Conservation (phyloP, 2,888 invertebrate species). For the Dicyrtoma fusca region DNA sequence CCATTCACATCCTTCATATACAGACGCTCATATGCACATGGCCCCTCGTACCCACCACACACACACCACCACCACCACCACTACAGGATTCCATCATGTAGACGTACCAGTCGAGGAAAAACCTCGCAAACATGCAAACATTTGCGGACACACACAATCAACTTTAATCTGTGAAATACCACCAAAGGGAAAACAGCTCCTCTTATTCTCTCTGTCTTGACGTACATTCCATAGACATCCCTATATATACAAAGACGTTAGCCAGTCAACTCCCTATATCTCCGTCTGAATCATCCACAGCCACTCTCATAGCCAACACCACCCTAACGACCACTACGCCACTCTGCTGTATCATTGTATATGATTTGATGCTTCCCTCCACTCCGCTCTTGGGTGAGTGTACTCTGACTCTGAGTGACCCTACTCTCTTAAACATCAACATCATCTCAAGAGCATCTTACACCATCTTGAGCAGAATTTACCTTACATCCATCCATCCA, state of each 20-base stretch:
- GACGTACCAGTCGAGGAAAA: neutral
- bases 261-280: neutral
- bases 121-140: slow-evolving; percentile 16
- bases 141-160: slow-evolving; percentile 29
- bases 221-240: neutral
- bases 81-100: too few relatives aligned
- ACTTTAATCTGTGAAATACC: slow-evolving; percentile 25
- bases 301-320: too few relatives aligned
- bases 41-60: neutral
- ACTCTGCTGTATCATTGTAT: too few relatives aligned
- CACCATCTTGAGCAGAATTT: too few relatives aligned
- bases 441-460: too few relatives aligned
- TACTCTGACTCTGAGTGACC: too few relatives aligned
- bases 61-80: slow-evolving; percentile 1
- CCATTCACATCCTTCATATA: slow-evolving; percentile 6
- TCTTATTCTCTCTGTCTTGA: slow-evolving; percentile 2
- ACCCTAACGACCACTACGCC: too few relatives aligned
- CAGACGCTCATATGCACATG: slow-evolving; percentile 1
- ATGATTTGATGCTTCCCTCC: too few relatives aligned
- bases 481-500: too few relatives aligned
- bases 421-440: too few relatives aligned
- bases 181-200: slow-evolving; percentile 20
- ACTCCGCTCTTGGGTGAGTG: too few relatives aligned
- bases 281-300: neutral
- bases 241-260: neutral